Percentiles rank a stretch among this genome's conserved stretches.
Conservation (phyloP, 1,140 invertebrate genomes). For the Trissolcus basalis region DNA sequence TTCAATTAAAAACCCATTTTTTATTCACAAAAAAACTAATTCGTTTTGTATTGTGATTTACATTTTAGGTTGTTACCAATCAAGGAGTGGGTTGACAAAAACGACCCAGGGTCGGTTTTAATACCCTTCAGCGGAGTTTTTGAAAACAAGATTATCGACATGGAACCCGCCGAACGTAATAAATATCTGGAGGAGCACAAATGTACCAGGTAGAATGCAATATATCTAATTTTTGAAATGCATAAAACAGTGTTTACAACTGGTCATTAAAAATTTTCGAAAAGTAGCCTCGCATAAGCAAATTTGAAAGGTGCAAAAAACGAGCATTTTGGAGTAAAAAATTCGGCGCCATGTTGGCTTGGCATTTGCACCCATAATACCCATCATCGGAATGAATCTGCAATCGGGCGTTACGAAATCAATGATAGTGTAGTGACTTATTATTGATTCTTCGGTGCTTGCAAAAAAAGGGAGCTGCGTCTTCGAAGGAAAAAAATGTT, state of each 20-base stretch:
- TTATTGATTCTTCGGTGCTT: conserved; percentile 35
- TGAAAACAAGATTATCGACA: conserved; percentile 91
- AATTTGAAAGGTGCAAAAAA: too few species aligned
- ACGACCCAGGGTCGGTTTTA: conserved; percentile 94
- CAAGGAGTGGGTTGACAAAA: conserved; percentile 99
- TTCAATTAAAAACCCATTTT: too few species aligned
- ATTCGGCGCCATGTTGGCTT: background rate
- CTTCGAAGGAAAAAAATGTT: conserved; percentile 56
- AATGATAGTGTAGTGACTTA: conserved; percentile 47
- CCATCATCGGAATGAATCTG: conserved; percentile 23
- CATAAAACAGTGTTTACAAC: too few species aligned
- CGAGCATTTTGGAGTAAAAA: background rate
- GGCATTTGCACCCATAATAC: conserved; percentile 23
- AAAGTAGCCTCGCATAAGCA: too few species aligned
- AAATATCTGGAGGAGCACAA: conserved; percentile 88
- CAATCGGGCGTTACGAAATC: conserved; percentile 33
- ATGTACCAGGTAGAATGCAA: conserved; percentile 87
- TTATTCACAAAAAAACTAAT: too few species aligned
- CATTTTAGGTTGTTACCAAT: conserved; percentile 92
- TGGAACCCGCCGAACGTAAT: conserved; percentile 86
- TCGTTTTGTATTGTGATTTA: too few species aligned
- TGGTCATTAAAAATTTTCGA: too few species aligned
- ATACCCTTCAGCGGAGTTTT: conserved; percentile 97
- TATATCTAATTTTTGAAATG: too few species aligned
- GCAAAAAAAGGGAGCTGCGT: conserved; percentile 32